phyloP scores from a whole-genome alignment of 1,140 invertebrate genomes.

The Nebria ingens region DNA sequence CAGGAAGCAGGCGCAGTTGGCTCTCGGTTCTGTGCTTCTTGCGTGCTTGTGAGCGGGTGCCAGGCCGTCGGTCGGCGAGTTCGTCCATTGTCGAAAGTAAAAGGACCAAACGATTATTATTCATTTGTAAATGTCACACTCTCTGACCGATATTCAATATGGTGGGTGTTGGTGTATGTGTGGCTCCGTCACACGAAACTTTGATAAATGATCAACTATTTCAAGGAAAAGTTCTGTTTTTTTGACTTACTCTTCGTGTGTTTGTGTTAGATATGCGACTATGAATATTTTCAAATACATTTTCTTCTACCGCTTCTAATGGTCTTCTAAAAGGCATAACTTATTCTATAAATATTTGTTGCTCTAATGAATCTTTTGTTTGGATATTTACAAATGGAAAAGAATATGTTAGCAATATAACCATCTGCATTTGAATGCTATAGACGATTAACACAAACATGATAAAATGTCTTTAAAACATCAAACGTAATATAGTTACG shows the following conservation, averaged over 20 bases:
- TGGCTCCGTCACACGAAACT: conserved; percentile 23
- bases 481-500: too few relatives aligned
- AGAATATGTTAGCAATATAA: too few relatives aligned
- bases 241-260: background rate
- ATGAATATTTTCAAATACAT: background rate
- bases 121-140: conserved; percentile 31
- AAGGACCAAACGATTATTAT: conserved; percentile 31
- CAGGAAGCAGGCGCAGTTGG: too few relatives aligned
- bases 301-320: background rate
- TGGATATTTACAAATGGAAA: too few relatives aligned
- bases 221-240: conserved; percentile 26
- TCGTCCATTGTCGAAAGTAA: conserved; percentile 25
- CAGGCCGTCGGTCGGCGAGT: background rate
- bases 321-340: background rate
- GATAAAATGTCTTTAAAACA: too few relatives aligned
- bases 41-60: background rate
- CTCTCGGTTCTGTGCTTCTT: too few relatives aligned
- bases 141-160: conserved; percentile 31
- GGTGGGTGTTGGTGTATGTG: conserved; percentile 25
- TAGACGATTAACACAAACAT: too few relatives aligned
- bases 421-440: too few relatives aligned
- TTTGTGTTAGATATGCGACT: background rate
- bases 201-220: conserved; percentile 31
- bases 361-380: background rate
- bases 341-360: background rate